A percentile compares a stretch with the other conserved stretches of the same genome.
Conservation (phyloP, 2,888 invertebrate species). For the Chrysolina haemoptera region DNA sequence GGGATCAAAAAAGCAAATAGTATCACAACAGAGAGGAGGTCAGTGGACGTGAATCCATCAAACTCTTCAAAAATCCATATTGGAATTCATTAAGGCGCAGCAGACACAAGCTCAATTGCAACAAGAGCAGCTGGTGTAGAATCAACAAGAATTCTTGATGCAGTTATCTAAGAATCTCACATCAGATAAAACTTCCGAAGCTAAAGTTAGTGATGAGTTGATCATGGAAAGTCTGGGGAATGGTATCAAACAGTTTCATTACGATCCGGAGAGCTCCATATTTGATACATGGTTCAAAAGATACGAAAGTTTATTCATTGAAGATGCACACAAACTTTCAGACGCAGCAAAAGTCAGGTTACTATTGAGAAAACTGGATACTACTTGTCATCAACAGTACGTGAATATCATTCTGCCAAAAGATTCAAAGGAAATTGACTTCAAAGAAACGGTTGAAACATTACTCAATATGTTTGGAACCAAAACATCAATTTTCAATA, state of each 20-base stretch:
- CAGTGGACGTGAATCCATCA: too few relatives aligned
- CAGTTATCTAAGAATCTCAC: neutral
- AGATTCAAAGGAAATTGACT: neutral
- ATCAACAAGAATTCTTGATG: neutral
- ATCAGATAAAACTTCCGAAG: too few relatives aligned
- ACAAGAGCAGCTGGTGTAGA: neutral
- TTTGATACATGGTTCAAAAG: neutral
- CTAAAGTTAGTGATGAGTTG: neutral
- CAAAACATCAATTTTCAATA: neutral
- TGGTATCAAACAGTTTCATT: neutral
- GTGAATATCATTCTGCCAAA: neutral
- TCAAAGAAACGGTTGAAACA: neutral
- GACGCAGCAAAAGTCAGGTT: neutral
- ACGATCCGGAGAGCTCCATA: neutral
- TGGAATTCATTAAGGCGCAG: too few relatives aligned
- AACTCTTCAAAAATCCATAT: too few relatives aligned
- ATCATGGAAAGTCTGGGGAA: conserved; percentile 4
- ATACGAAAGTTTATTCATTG: neutral
- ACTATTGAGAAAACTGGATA: neutral
- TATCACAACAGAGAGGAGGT: too few relatives aligned
- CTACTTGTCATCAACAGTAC: neutral
- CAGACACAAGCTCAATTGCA: neutral
- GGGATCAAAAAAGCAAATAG: too few relatives aligned
- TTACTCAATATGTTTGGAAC: neutral
- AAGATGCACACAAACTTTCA: neutral